Evolutionary conservation across 2,113 vertebrate genomes (phyloP), one percentile per base, ranked within the genome.

Genomic region (Pygoscelis antarcticus): DNA sequence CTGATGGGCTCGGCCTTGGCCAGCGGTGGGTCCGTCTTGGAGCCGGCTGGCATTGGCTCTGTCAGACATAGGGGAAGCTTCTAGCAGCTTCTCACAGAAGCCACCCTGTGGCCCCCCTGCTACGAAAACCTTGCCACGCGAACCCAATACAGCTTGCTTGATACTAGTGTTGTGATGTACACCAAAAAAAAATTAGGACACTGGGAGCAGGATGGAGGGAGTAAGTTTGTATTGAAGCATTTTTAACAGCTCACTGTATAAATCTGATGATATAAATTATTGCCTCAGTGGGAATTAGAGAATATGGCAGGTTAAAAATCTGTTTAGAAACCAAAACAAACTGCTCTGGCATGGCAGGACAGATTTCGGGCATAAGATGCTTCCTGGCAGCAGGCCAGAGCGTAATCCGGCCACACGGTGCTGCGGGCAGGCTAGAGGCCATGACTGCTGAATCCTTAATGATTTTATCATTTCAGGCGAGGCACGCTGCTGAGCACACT

Each of bases 251-350:
- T 83, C 20, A 3, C 22, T 86, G 6, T 46, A 6, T 55, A 80
- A 74, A 74, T 71, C 34, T 64, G 61, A 34, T 78, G 27, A 44
- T 61, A 46, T 36, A 68, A 78, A 46, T 22, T 1, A 44, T 80
- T 90, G 42, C 34, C 42, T 90, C 1, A 0, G 29, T 81, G 57
- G 36, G 52, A 78, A 61, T 13, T 87, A 7, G 34, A 71, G 65
- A 92, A 72, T 26, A 29, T 11, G 42, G 30, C 40, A 71, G 61
- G 44, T 91, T 84, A 40, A 84, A 87, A 89, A 94, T 26, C 65
- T 87, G 20, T 84, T 89, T 72, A 81, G 38, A 84, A 89, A 46
- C 38, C 42, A 84, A 91, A 89, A 9, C 83, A 89, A 38, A 36
- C 52, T 79, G 27, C 44, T 84, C 6, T 93, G 77, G 32, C 55